These are phyloP conservation scores for Heliconius aoede DNA, from an alignment of 2,888 invertebrate genomes.

Conservation along the genomic window DNA sequence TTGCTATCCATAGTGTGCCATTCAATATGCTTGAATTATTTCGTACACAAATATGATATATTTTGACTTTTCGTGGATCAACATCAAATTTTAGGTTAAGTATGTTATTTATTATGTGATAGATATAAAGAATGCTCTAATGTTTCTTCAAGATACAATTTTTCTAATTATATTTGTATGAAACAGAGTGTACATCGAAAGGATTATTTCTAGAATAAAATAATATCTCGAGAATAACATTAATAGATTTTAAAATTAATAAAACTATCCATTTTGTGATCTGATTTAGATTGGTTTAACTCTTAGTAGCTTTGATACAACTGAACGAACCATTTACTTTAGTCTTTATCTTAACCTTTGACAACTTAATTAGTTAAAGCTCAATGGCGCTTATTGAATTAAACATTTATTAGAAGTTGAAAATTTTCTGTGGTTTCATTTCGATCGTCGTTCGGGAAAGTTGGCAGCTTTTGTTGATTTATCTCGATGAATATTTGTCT, in stretches of 20 bases:
- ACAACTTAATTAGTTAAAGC: slow-evolving; percentile 18
- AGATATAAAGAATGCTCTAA: too few species aligned
- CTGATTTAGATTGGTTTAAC: slow-evolving; percentile 22
- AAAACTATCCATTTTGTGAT: neutral
- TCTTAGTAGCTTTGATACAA: slow-evolving; percentile 3
- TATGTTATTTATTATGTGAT: too few species aligned
- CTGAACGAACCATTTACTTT: slow-evolving; percentile 4
- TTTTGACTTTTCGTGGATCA: neutral
- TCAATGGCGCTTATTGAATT: slow-evolving; percentile 19
- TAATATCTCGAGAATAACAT: too few species aligned
- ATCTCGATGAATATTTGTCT: neutral
- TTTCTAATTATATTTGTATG: too few species aligned
- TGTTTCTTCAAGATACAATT: too few species aligned
- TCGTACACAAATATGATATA: neutral
- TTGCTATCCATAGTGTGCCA: slow-evolving; percentile 5
- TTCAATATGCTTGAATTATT: slow-evolving; percentile 8
- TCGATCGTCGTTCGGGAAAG: neutral
- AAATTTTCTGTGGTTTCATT: slow-evolving; percentile 13
- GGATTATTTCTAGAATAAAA: too few species aligned
- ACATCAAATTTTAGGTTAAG: neutral
- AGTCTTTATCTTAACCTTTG: slow-evolving; percentile 25
- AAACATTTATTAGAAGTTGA: slow-evolving; percentile 25
- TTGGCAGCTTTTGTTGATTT: neutral
- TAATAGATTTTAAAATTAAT: neutral
- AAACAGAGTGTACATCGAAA: too few species aligned